These are phyloP conservation scores for Nyctibius grandis DNA, from an alignment of 2,797 vertebrate species.

Conservation along the genomic window DNA sequence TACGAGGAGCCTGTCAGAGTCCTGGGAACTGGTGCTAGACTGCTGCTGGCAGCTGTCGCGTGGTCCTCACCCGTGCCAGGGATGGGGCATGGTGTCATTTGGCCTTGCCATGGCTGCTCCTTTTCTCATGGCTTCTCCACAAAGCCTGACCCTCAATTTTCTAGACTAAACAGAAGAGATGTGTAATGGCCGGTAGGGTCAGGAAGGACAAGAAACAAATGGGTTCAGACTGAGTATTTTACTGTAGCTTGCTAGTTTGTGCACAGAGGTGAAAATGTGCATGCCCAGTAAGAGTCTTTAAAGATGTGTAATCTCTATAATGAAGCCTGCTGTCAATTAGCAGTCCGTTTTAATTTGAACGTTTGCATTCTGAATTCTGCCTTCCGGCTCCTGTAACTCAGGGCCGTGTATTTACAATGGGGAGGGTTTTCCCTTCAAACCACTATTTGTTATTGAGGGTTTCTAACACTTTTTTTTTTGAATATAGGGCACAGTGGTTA, in stretches of 20 bases:
- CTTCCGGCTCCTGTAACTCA: background rate
- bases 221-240: background rate
- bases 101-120: background rate
- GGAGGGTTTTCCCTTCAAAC: background rate
- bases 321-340: conserved; percentile 9
- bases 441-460: background rate
- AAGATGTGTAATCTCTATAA: background rate
- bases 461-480: background rate
- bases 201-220: background rate
- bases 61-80: background rate
- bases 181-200: background rate
- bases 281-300: background rate
- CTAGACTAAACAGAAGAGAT: conserved; percentile 4
- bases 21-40: background rate
- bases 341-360: background rate
- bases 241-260: background rate
- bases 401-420: background rate
- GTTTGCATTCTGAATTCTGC: background rate
- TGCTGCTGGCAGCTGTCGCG: background rate
- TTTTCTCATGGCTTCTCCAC: background rate
- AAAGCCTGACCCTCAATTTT: background rate
- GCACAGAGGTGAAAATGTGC: background rate
- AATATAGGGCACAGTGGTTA: background rate
- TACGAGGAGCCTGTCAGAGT: fast-evolving
- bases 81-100: background rate